Conservation (phyloP, 1,140 invertebrate species). For the Spodoptera frugiperda region DNA sequence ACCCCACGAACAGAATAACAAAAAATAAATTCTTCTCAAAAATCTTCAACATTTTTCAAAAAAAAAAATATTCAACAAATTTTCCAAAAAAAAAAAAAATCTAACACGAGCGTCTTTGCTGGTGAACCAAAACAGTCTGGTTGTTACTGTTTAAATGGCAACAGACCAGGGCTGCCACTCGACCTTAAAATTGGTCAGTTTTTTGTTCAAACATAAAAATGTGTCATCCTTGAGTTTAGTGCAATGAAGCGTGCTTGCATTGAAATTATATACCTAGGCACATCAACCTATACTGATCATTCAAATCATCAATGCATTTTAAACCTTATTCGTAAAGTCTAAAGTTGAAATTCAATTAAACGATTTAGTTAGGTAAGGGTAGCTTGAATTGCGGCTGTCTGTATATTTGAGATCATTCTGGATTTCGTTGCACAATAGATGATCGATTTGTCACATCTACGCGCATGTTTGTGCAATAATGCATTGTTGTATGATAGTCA, state of each 20-base stretch:
- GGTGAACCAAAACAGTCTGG: constrained; percentile 30
- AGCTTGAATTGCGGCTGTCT: not conserved
- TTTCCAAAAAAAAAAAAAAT: no score
- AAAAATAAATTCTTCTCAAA: constrained; percentile 50
- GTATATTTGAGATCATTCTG: constrained; percentile 6
- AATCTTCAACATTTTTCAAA: constrained; percentile 41
- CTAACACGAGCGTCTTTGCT: constrained; percentile 2
- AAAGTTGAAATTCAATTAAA: no score
- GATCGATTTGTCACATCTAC: not conserved
- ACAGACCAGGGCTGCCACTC: constrained; percentile 46
- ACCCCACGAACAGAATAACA: constrained; percentile 51
- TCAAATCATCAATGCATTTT: no score
- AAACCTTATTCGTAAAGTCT: no score
- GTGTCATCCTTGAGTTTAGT: constrained; percentile 66
- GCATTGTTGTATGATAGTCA: not conserved
- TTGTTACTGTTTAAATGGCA: constrained; percentile 23
- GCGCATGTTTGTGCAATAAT: not conserved
- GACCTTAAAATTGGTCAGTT: constrained; percentile 60
- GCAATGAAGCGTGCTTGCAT: constrained; percentile 53
- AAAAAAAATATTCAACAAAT: not conserved
- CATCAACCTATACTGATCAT: not conserved
- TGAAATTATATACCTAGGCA: not conserved
- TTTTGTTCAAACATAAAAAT: constrained; percentile 61
- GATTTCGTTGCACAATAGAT: not conserved
- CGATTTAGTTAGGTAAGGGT: not conserved